phyloP scores from a whole-genome alignment of 2,888 invertebrate species.

The Fragum fragum region DNA sequence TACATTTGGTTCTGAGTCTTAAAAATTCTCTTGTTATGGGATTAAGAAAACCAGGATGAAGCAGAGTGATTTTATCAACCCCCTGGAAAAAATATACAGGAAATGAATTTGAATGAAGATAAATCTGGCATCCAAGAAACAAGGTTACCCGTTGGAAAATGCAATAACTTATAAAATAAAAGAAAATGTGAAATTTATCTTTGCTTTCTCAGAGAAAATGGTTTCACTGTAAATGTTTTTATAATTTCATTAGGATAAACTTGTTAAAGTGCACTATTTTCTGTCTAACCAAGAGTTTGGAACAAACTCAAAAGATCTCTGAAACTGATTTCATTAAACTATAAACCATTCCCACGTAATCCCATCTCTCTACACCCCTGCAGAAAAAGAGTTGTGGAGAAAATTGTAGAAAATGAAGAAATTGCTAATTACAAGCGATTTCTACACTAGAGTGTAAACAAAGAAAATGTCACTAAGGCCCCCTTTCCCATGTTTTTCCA shows the following conservation, averaged over 20 bases:
- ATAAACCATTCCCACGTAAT: too few species aligned
- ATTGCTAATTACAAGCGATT: too few species aligned
- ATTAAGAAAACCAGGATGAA: too few species aligned
- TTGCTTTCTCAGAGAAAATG: constrained; percentile 14
- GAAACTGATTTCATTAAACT: neutral
- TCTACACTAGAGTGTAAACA: too few species aligned
- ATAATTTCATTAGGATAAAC: constrained; percentile 21
- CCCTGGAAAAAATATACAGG: neutral
- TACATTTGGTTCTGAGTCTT: too few species aligned
- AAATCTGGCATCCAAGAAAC: neutral
- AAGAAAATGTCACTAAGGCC: too few species aligned
- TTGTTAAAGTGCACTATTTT: neutral
- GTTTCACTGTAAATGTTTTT: constrained; percentile 12
- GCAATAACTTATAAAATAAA: constrained; percentile 7
- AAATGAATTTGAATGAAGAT: neutral
- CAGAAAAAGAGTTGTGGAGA: too few species aligned
- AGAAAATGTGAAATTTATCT: constrained; percentile 14
- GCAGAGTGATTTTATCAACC: neutral
- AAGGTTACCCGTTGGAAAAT: neutral
- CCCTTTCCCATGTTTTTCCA: too few species aligned
- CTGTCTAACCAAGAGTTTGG: neutral
- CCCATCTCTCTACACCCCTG: too few species aligned
- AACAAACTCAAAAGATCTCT: neutral
- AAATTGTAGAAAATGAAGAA: too few species aligned
- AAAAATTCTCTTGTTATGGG: too few species aligned